Conservation (phyloP, 2,888 invertebrate genomes). For the Phoronis australis region DNA sequence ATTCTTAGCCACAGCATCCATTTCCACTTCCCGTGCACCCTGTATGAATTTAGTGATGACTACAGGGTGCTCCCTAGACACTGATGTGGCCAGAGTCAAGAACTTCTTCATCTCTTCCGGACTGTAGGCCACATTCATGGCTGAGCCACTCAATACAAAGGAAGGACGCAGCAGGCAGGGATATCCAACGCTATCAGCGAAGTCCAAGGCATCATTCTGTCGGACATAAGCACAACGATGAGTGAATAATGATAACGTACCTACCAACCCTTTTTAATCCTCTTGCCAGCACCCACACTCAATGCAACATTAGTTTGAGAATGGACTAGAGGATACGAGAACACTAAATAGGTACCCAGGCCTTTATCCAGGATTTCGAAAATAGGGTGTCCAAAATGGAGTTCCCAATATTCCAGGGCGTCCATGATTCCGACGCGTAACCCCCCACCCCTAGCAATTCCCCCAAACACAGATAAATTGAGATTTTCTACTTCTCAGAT, state of each 20-base stretch:
- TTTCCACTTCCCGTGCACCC: conserved; percentile 36
- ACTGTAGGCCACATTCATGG: conserved; percentile 45
- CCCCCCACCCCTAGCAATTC: too few relatives aligned
- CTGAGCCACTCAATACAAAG: conserved; percentile 40
- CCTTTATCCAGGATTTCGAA: too few relatives aligned
- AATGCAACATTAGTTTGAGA: background rate
- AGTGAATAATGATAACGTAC: too few relatives aligned
- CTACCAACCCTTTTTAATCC: background rate
- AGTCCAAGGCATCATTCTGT: conserved; percentile 40
- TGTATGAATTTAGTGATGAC: conserved; percentile 42
- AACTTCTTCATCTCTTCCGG: conserved; percentile 26
- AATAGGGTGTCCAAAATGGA: too few relatives aligned
- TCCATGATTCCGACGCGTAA: too few relatives aligned
- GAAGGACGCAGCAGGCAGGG: conserved; percentile 40
- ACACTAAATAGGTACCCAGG: too few relatives aligned
- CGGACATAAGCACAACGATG: too few relatives aligned
- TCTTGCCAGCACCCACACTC: background rate
- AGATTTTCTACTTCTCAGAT: background rate
- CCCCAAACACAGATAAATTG: background rate
- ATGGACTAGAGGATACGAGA: background rate
- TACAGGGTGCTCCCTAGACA: conserved; percentile 37
- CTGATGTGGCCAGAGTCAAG: conserved; percentile 29
- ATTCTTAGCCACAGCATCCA: conserved; percentile 39
- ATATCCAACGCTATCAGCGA: conserved; percentile 45
- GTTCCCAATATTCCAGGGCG: too few relatives aligned